Base-by-base conservation (phyloP, 2,113 vertebrate genomes). In the Orthochromis indermauri region DNA sequence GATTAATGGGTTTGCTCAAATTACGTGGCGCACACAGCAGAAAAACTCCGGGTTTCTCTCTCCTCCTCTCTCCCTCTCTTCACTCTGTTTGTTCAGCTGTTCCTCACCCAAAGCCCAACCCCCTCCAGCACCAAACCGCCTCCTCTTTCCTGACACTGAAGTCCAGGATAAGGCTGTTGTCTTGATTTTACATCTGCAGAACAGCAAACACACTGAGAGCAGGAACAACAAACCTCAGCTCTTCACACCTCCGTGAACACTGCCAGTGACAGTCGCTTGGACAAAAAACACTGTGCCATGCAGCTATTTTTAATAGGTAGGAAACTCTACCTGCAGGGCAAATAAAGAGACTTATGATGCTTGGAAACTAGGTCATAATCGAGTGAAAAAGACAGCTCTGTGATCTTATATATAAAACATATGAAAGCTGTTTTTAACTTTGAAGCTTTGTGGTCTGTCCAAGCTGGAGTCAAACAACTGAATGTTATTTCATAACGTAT, bases 71-170 rank as follows among this genome's bases (percentile, higher is more conserved):
- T 13, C 59, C 4, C 42, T 68, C 80, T 85, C 63, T 89, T 86
- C 82, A 35, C 86, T 90, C 83, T 94, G 91, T 95, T 94, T 94
- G 86, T 86, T 88, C 93, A 92, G 91, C 91, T 90, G 94, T 91
- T 92, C 73, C 87, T 51, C 86, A 8, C 49, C 80, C 79, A 49
- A 7, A 71, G 24, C 61, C 35, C 79, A 2, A 17, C 54, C 1
- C 54, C 47, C 54, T 24, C 68, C 61, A 10, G 51, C 42, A 9
- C 81, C 68, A 33, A 51, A 51, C 10, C 24, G 24, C 86, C 76
- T 45, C 79, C 45, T 73, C 80, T 35, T 76, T 82, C 86, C 91
- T 79, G 76, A 73, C 87, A 84, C 71, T 84, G 66, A 61, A 73
- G 73, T 88, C 54, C 87, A 85, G 63, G 83, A 91, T 19, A 31